Base-by-base conservation (phyloP, 2,888 invertebrate genomes). In the Spisula solida region DNA sequence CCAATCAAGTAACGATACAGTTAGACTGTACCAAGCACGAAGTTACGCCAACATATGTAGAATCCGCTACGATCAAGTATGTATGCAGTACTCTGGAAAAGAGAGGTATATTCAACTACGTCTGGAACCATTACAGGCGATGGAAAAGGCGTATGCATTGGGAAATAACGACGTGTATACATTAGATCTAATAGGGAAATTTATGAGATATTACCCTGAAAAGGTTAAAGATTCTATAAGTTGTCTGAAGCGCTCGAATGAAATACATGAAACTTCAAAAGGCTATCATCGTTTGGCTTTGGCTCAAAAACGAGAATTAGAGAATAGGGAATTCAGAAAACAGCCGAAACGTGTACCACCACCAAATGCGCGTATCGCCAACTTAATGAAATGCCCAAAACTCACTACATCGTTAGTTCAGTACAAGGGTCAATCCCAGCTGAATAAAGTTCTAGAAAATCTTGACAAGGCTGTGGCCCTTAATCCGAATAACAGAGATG, bases 11-110 rank as follows among this genome's bases (percentile, higher is more conserved):
- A 31, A 75, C 25, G 75, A 75, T 18, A 75, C 75, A 1, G 34
- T 75, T 4, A 75, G 1, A 14, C 12, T 34, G 18, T 75, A 75
- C 18, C 31, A 34, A 31, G 75, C 31, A 31, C 31, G 31, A 75
- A 34, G 75, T 14, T 75, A 75, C 75, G 75, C 34, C 31, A 75
- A 75, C 75, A 75, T 75, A 75, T 75, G 75, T 75, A 31, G 75
- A 75, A 75, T 75, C 29, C 75, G 29, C 14, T 75, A 75, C 16
- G 75, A 31, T 34, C 75, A 75, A 16, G 16, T 75, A 18, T 75
- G 75, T 16, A 75, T 2, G 31, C n/a, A 14, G 31, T 70, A 14
- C 31, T 12, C 31, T 1, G 75, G 75, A 14, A 75, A 18, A 34
- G 75, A 34, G 18, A 34, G 5, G 34, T 31, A 31, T 31, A 5